These are phyloP conservation scores for Melanotus villosus DNA, from an alignment of 2,888 invertebrate genomes.

Conservation along the genomic window DNA sequence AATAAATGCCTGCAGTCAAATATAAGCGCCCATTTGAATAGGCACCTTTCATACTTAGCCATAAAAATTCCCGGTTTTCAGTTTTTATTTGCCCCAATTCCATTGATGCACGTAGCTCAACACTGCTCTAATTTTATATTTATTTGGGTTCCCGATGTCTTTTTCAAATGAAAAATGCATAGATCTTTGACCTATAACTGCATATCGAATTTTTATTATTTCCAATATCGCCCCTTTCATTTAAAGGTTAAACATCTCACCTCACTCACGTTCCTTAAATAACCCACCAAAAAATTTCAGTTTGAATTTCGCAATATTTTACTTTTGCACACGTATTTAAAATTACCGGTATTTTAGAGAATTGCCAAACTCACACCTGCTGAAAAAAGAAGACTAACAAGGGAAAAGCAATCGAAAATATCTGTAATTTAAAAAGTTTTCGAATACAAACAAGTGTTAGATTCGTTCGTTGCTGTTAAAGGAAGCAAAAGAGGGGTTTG, in stretches of 20 bases:
- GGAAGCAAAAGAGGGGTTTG: background rate
- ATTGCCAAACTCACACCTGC: background rate
- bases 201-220: background rate
- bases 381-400: constrained; percentile 10
- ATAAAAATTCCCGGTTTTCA: constrained; percentile 39
- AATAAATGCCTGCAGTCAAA: constrained; percentile 49
- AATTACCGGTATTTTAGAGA: too few relatives aligned
- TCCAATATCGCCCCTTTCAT: background rate
- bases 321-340: too few relatives aligned
- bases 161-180: constrained; percentile 11
- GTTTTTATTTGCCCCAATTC: constrained; percentile 42
- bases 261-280: background rate
- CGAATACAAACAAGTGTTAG: constrained; percentile 11
- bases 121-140: constrained; percentile 32
- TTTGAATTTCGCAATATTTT: too few relatives aligned
- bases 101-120: constrained; percentile 29
- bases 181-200: constrained; percentile 8
- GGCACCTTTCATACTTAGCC: constrained; percentile 35
- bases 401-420: constrained; percentile 16
- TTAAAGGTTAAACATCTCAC: background rate
- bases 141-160: constrained; percentile 13
- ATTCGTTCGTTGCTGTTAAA: constrained; percentile 3
- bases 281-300: too few relatives aligned
- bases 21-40: constrained; percentile 45
- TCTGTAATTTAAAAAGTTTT: constrained; percentile 17